Evolutionary conservation across 2,888 invertebrate species (phyloP).

Genomic region (Nipponacmea schrenckii): DNA sequence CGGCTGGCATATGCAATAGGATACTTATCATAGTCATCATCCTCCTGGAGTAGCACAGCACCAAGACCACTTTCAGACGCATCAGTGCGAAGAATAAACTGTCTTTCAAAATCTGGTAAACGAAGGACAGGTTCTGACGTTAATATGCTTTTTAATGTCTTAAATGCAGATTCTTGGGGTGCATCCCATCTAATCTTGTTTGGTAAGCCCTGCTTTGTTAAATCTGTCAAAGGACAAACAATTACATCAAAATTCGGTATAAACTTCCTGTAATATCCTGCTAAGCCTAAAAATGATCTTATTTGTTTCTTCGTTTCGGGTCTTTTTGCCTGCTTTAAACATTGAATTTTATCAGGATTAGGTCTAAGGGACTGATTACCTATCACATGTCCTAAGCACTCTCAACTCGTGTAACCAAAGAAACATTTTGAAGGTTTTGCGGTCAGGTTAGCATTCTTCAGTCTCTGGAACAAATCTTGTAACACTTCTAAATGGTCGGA

Average conservation of each 20-base stretch:
- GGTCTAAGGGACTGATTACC: conserved; percentile 15
- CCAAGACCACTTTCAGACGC: conserved; percentile 17
- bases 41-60: conserved; percentile 10
- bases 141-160: conserved; percentile 8
- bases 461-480: conserved; percentile 17
- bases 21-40: background rate
- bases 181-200: background rate
- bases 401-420: conserved; percentile 7
- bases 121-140: background rate
- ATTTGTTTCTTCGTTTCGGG: conserved; percentile 7
- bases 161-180: background rate
- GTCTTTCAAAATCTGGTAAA: conserved; percentile 3
- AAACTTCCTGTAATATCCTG: conserved; percentile 18
- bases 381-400: conserved; percentile 22
- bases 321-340: conserved; percentile 11
- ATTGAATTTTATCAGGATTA: conserved; percentile 13
- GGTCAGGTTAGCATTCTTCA: conserved; percentile 14
- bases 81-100: conserved; percentile 13
- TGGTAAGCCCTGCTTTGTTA: background rate
- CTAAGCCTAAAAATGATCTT: conserved; percentile 12
- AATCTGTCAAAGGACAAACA: conserved; percentile 11
- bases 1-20: conserved; percentile 6
- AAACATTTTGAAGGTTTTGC: conserved; percentile 26
- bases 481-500: conserved; percentile 23
- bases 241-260: conserved; percentile 8